Percentiles rank a stretch among this genome's conserved stretches.
phyloP scores from a whole-genome alignment of 2,113 vertebrate species.

The Origma solitaria region DNA sequence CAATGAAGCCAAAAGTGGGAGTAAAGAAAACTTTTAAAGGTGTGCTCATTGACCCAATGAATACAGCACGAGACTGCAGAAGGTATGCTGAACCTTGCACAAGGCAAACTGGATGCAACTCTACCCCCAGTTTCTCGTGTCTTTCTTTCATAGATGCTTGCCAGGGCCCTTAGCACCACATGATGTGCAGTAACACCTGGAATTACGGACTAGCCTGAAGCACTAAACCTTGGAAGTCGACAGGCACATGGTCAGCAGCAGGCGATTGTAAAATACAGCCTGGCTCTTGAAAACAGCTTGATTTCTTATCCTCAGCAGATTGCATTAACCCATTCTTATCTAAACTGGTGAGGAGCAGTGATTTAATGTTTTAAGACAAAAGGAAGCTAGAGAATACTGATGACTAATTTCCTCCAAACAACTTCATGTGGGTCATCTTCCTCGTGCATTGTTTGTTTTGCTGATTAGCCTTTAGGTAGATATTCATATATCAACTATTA shows the following conservation, averaged over 20 bases:
- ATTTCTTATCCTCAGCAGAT: not conserved
- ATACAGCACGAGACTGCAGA: not conserved
- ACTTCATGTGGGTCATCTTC: slow-evolving; percentile 30
- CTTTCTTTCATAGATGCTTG: not conserved
- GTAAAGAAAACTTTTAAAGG: not conserved
- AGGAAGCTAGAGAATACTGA: not conserved
- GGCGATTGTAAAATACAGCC: not conserved
- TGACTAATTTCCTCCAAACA: slow-evolving; percentile 60
- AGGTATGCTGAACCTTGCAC: not conserved
- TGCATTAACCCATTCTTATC: slow-evolving; percentile 11
- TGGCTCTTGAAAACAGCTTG: not conserved
- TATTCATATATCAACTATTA: slow-evolving; percentile 14
- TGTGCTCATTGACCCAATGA: not conserved
- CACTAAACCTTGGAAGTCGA: not conserved
- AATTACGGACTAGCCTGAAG: not conserved
- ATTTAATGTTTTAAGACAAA: not conserved
- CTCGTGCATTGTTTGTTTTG: not conserved
- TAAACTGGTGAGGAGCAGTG: not conserved
- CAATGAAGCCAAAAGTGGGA: not conserved
- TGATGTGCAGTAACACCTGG: not conserved
- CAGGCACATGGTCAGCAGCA: not conserved
- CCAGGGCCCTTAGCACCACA: not conserved
- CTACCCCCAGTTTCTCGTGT: not conserved
- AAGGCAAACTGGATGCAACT: not conserved
- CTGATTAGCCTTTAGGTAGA: slow-evolving; percentile 16